A percentile compares a stretch with the other conserved stretches of the same genome.
These are phyloP conservation scores for Oryctolagus cuniculus DNA, from an alignment of 2,113 vertebrate genomes.

Conservation along the genomic window mOryCun1.1 NC_091448.1:56647001-56647500, in stretches of 20 bases:
- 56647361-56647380: neutral
- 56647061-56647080: neutral
- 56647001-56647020: neutral
- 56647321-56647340: neutral
- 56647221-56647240: neutral
- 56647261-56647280: neutral
- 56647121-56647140: neutral
- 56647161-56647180: neutral
- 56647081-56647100: neutral
- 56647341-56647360: neutral
- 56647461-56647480: neutral
- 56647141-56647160: neutral
- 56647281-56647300: neutral
- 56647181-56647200: neutral
- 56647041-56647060: neutral
- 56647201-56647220: neutral
- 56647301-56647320: neutral
- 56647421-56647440: neutral
- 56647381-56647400: neutral
- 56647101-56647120: neutral
- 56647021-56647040: slow-evolving; percentile 11
- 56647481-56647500: neutral
- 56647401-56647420: neutral
- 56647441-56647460: slow-evolving; percentile 10
- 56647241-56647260: neutral